Percentiles rank a stretch among this genome's conserved stretches.
Conservation (phyloP, 2,113 vertebrate genomes). For the Poeciliopsis prolifica region DNA sequence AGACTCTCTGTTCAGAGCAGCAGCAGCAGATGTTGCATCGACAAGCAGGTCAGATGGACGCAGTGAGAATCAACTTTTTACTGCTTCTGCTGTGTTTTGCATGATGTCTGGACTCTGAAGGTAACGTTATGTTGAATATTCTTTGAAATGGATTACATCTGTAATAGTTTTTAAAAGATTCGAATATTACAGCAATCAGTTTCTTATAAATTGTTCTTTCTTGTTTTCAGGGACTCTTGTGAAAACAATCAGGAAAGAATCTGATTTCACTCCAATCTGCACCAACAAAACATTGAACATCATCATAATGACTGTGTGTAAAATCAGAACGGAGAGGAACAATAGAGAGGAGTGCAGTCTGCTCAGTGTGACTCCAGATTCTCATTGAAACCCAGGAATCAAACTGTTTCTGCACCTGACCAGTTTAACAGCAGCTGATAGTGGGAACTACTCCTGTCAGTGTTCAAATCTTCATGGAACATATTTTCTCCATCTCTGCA, state of each 20-base stretch:
- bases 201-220: rapidly evolving
- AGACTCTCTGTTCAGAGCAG: neutral
- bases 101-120: neutral
- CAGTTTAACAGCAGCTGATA: constrained; percentile 20
- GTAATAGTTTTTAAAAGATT: too few species aligned
- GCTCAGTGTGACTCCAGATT: constrained; percentile 32
- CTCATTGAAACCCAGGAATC: neutral
- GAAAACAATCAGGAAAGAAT: neutral
- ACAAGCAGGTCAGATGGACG: neutral
- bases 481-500: rapidly evolving
- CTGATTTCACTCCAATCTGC: constrained; percentile 28
- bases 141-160: neutral
- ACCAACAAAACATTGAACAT: rapidly evolving
- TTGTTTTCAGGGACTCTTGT: neutral
- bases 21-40: neutral
- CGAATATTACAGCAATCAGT: neutral
- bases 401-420: constrained; percentile 35
- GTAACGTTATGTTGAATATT: neutral
- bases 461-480: rapidly evolving
- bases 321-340: constrained; percentile 16
- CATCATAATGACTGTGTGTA: neutral
- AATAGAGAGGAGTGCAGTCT: constrained; percentile 5
- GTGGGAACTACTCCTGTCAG: constrained; percentile 30
- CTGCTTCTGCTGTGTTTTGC: neutral
- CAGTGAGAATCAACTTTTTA: neutral